Percentiles rank a stretch among this genome's conserved stretches.
phyloP scores from a whole-genome alignment of 2,888 invertebrate genomes.

The Eristalis arbustorum region DNA sequence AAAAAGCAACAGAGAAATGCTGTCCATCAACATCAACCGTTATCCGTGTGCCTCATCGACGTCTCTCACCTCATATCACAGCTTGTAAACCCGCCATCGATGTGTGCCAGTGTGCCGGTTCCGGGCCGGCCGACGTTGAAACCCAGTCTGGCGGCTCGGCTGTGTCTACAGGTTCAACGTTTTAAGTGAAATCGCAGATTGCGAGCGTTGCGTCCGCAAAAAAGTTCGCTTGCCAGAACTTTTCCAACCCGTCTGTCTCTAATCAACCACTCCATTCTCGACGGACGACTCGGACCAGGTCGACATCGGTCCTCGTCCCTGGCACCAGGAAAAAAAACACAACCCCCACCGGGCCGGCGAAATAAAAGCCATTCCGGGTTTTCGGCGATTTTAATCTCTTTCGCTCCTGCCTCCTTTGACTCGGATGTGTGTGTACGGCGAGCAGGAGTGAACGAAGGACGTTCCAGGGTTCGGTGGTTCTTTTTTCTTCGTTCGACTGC shows the following conservation, averaged over 20 bases:
- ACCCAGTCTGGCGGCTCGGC: slow-evolving; percentile 14
- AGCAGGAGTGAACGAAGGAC: slow-evolving; percentile 9
- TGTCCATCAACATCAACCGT: slow-evolving; percentile 64
- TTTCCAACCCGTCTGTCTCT: slow-evolving; percentile 9
- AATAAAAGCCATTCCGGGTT: slow-evolving; percentile 54
- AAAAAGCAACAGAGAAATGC: slow-evolving; percentile 4
- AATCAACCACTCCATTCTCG: background rate
- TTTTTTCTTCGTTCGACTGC: background rate
- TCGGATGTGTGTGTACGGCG: slow-evolving; percentile 14
- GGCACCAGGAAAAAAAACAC: background rate
- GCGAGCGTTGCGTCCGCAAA: slow-evolving; percentile 61
- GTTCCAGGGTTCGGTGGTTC: slow-evolving; percentile 14
- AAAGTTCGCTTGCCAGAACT: slow-evolving; percentile 52
- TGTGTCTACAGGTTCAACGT: slow-evolving; percentile 55
- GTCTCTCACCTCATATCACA: slow-evolving; percentile 58
- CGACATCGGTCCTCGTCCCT: slow-evolving; percentile 18
- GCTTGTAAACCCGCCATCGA: slow-evolving; percentile 55
- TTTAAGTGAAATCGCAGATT: slow-evolving; percentile 68
- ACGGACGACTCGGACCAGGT: background rate
- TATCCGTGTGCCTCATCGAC: slow-evolving; percentile 59
- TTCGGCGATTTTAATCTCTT: slow-evolving; percentile 51
- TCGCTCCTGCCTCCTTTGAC: slow-evolving; percentile 29
- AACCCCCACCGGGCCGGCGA: slow-evolving; percentile 11
- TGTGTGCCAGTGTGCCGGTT: background rate
- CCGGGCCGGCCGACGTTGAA: slow-evolving; percentile 1